phyloP scores from a whole-genome alignment of 2,113 vertebrate species.

The Lanius ludovicianus region DNA sequence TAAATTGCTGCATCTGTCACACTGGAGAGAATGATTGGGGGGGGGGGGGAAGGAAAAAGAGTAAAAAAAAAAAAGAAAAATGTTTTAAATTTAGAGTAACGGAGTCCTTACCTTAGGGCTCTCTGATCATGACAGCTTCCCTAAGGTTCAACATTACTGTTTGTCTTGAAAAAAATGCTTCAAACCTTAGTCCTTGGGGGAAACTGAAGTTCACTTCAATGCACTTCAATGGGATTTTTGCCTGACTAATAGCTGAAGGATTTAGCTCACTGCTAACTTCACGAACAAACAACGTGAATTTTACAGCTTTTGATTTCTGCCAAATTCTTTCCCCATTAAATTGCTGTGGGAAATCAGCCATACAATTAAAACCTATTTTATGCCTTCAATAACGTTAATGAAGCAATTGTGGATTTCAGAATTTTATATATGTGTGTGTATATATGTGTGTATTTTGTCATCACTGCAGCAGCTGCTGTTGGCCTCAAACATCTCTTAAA shows the following conservation, averaged over 20 bases:
- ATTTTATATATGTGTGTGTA: neutral
- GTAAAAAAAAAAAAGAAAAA: neutral
- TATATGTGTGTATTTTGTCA: neutral
- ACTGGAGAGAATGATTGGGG: neutral
- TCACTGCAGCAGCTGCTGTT: constrained; percentile 13
- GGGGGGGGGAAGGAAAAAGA: neutral
- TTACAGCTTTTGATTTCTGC: constrained; percentile 64
- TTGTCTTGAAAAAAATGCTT: constrained; percentile 22
- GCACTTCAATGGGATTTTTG: constrained; percentile 8
- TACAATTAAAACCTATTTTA: constrained; percentile 57
- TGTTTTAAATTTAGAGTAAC: neutral
- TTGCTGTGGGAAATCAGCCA: constrained; percentile 51
- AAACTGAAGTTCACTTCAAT: constrained; percentile 28
- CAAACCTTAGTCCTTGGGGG: constrained; percentile 1
- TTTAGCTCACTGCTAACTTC: constrained; percentile 41
- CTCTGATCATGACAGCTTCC: constrained; percentile 9
- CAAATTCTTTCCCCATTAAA: constrained; percentile 58
- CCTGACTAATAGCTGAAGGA: constrained; percentile 10
- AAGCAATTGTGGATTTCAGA: constrained; percentile 51
- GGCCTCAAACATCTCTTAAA: constrained; percentile 12
- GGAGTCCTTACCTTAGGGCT: neutral
- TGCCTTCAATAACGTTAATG: constrained; percentile 30
- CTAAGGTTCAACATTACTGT: neutral
- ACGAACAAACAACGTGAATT: constrained; percentile 54
- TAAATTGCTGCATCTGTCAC: constrained; percentile 14